Conservation (phyloP, 2,888 invertebrate species). For the Polyploca ridens region DNA sequence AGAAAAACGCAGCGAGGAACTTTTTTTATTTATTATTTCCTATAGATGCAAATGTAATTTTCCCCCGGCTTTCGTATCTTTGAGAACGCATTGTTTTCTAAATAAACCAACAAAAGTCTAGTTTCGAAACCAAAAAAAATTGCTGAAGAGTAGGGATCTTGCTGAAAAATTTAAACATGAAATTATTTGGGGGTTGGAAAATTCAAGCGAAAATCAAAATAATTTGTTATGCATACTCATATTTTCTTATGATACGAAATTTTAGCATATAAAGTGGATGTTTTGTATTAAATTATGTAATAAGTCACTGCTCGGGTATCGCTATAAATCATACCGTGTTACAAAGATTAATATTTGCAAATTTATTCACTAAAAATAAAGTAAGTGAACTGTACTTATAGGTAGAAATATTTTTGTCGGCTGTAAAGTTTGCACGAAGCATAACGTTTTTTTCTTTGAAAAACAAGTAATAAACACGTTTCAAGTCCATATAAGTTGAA, state of each 20-base stretch:
- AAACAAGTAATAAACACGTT: too few species aligned
- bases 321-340: constrained; percentile 6
- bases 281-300: constrained; percentile 5
- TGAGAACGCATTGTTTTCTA: too few species aligned
- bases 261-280: constrained; percentile 12
- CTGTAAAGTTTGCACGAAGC: too few species aligned
- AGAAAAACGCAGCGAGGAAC: too few species aligned
- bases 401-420: neutral
- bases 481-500: neutral
- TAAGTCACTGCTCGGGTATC: constrained; percentile 1
- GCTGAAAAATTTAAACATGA: neutral
- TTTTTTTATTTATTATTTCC: too few species aligned
- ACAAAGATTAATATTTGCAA: constrained; percentile 1
- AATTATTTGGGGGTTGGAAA: neutral
- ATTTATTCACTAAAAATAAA: neutral
- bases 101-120: too few species aligned
- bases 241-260: constrained; percentile 3
- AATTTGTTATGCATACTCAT: neutral
- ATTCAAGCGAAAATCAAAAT: neutral
- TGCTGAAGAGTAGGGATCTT: neutral
- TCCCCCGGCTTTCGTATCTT: too few species aligned
- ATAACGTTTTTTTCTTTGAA: too few species aligned
- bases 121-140: neutral
- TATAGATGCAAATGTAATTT: too few species aligned
- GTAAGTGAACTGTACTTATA: neutral